A percentile compares a stretch with the other conserved stretches of the same genome.
Evolutionary conservation across 2,113 vertebrate species (phyloP).

Genomic region (Chrysemys picta): DNA sequence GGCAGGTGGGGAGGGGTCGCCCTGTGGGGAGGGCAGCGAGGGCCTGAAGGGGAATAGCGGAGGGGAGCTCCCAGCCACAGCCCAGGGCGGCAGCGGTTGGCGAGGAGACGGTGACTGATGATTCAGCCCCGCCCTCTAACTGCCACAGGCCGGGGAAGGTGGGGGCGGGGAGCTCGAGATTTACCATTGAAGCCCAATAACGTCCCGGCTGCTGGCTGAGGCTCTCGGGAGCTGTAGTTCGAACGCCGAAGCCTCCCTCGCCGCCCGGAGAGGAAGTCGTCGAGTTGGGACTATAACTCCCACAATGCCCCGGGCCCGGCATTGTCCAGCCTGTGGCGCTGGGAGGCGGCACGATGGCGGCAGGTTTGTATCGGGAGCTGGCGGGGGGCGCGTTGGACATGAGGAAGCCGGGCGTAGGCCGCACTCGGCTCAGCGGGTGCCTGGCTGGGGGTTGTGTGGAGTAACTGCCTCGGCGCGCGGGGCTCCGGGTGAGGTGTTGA

Average conservation of each 20-base stretch:
- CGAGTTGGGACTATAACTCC: conserved; percentile 49
- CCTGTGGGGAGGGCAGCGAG: no score
- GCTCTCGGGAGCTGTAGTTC: conserved; percentile 67
- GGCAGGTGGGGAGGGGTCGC: no score
- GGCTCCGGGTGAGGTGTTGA: not conserved
- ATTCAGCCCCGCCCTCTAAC: not conserved
- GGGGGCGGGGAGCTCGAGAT: rapidly evolving
- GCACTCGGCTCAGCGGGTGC: not conserved
- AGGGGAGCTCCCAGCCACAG: no score
- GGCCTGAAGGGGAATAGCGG: no score
- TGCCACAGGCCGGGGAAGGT: not conserved
- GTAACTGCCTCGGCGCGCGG: not conserved
- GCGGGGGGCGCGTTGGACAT: not conserved
- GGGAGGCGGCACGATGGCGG: conserved; percentile 42
- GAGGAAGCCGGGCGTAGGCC: not conserved
- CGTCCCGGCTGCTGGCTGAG: not conserved
- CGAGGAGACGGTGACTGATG: rapidly evolving
- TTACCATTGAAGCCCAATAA: not conserved
- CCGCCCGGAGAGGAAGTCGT: rapidly evolving
- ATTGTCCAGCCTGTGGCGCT: conserved; percentile 27
- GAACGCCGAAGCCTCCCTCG: rapidly evolving
- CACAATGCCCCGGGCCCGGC: not conserved
- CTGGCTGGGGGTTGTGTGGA: rapidly evolving
- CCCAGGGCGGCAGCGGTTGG: no score
- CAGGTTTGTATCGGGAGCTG: conserved; percentile 62